Evolutionary conservation across 2,797 vertebrate species (phyloP).

Genomic region (Pogonophryne albipinna): DNA sequence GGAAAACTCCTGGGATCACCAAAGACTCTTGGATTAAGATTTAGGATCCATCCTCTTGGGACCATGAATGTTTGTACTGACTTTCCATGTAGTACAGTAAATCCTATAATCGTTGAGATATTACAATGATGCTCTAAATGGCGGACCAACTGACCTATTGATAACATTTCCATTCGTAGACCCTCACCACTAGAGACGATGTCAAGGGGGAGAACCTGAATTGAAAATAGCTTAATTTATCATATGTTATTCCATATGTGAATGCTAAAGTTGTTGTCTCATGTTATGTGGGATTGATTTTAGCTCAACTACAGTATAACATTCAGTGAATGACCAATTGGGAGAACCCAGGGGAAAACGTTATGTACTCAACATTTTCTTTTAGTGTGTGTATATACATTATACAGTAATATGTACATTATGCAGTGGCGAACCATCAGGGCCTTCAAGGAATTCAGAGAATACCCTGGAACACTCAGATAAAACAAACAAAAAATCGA

Average conservation of each 20-base stretch:
- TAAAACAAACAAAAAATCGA: no score
- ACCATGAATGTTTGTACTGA: background rate
- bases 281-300: background rate
- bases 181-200: background rate
- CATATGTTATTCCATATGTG: slow-evolving; percentile 1
- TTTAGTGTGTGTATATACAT: background rate
- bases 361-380: slow-evolving; percentile 2
- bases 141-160: background rate
- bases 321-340: slow-evolving; percentile 12
- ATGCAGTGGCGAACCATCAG: background rate
- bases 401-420: background rate
- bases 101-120: no score
- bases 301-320: background rate
- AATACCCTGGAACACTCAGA: no score
- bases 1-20: no score
- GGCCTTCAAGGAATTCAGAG: no score
- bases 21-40: no score
- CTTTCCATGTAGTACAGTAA: background rate
- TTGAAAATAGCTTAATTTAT: background rate
- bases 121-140: background rate
- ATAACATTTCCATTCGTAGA: background rate
- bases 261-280: background rate
- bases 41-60: background rate
- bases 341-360: background rate
- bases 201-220: background rate